These are phyloP conservation scores for Drepana falcataria DNA, from an alignment of 2,888 invertebrate genomes.

Conservation along the genomic window DNA sequence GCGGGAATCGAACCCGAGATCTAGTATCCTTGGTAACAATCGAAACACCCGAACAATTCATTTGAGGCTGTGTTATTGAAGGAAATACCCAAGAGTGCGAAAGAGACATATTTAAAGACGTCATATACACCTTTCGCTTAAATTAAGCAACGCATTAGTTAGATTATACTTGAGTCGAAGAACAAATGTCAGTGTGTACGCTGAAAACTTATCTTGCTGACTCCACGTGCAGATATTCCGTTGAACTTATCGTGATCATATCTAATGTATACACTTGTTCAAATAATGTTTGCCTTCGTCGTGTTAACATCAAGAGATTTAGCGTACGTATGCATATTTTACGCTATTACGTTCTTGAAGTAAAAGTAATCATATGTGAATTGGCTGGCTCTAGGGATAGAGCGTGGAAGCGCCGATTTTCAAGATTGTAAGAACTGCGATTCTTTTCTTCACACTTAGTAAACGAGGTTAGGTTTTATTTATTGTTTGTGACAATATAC, in stretches of 20 bases:
- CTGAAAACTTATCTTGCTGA: conserved; percentile 17
- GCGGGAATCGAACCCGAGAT: no score
- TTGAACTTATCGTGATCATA: conserved; percentile 4
- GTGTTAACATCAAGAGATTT: background rate
- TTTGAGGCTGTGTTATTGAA: no score
- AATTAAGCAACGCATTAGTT: conserved; percentile 2
- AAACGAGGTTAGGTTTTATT: no score
- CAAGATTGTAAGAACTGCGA: background rate
- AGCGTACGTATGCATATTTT: background rate
- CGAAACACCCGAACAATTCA: no score
- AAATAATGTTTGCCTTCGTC: conserved; percentile 11
- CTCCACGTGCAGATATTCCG: conserved; percentile 7
- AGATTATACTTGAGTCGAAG: conserved; percentile 15
- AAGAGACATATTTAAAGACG: no score
- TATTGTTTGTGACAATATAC: no score
- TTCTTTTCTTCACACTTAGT: no score
- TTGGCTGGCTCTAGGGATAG: background rate
- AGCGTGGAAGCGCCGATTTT: background rate
- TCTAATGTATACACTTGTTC: conserved; percentile 20
- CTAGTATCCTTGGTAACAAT: no score
- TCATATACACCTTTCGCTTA: no score
- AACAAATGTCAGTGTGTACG: conserved; percentile 18
- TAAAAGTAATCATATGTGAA: background rate
- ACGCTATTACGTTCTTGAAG: background rate
- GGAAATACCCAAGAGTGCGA: no score